Conservation (phyloP, 2,797 vertebrate species). For the Serranus cabrilla region DNA sequence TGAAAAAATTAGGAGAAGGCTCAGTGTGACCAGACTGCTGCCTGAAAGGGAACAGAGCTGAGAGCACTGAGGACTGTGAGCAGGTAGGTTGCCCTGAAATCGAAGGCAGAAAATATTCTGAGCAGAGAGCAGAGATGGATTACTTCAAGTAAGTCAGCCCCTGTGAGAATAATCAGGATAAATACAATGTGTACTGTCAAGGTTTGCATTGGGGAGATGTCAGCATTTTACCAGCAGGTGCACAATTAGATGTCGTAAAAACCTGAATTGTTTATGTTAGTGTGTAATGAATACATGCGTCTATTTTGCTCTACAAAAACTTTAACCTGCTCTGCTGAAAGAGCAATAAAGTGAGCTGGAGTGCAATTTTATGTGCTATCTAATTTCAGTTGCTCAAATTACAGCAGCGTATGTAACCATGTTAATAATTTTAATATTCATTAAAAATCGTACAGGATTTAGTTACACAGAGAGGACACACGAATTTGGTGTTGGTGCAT, state of each 20-base stretch:
- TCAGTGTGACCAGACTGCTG: conserved; percentile 75
- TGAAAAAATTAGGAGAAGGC: conserved; percentile 75
- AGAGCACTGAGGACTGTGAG: conserved; percentile 71
- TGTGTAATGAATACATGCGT: conserved; percentile 3
- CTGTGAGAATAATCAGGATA: conserved; percentile 10
- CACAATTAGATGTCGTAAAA: conserved; percentile 25
- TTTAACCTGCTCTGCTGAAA: conserved; percentile 3
- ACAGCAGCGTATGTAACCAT: conserved; percentile 28
- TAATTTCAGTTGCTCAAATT: conserved; percentile 48
- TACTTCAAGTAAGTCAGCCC: conserved; percentile 15
- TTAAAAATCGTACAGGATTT: conserved; percentile 42
- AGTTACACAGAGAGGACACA: conserved; percentile 41
- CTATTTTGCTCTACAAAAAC: conserved; percentile 16
- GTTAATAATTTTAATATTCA: conserved; percentile 47
- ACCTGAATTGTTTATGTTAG: not conserved
- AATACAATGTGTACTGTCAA: conserved; percentile 11
- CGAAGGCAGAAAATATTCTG: conserved; percentile 42
- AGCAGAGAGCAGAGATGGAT: conserved; percentile 40
- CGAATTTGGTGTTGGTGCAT: conserved; percentile 54
- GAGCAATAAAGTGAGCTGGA: conserved; percentile 13
- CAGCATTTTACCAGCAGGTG: conserved; percentile 34
- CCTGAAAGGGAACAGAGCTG: conserved; percentile 73
- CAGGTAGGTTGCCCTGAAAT: conserved; percentile 82
- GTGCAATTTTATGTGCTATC: conserved; percentile 25
- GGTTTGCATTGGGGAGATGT: conserved; percentile 15